Conservation (phyloP, 2,113 vertebrate genomes). For the Podilymbus podiceps region DNA sequence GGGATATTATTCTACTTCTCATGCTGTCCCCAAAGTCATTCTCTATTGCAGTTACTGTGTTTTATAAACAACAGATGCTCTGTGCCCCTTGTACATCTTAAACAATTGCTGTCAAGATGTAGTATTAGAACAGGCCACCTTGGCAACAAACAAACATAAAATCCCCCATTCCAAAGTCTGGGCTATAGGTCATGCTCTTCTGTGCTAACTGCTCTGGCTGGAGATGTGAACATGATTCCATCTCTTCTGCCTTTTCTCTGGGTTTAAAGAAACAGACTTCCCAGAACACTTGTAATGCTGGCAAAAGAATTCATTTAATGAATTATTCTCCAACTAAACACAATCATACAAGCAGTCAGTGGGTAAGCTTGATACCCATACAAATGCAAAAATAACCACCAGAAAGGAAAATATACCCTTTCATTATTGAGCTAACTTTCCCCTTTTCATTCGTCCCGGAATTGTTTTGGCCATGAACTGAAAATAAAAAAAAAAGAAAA, state of each 20-base stretch:
- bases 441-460: not conserved
- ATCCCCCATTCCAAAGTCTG: not conserved
- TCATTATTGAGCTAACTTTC: not conserved
- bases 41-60: not conserved
- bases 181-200: not conserved
- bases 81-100: not conserved
- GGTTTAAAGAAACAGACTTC: not conserved
- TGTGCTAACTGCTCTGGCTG: not conserved
- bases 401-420: not conserved
- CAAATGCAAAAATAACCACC: not conserved
- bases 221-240: not conserved
- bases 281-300: not conserved
- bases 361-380: not conserved
- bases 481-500: not conserved
- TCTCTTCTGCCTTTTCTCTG: not conserved
- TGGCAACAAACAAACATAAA: not conserved
- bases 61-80: slow-evolving; percentile 20
- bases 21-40: not conserved
- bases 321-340: not conserved
- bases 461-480: not conserved
- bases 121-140: not conserved
- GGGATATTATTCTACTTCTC: not conserved
- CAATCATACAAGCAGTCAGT: not conserved
- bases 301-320: not conserved
- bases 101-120: slow-evolving; percentile 23